Conservation (phyloP, 2,797 vertebrate species). For the Esox masquinongy region DNA sequence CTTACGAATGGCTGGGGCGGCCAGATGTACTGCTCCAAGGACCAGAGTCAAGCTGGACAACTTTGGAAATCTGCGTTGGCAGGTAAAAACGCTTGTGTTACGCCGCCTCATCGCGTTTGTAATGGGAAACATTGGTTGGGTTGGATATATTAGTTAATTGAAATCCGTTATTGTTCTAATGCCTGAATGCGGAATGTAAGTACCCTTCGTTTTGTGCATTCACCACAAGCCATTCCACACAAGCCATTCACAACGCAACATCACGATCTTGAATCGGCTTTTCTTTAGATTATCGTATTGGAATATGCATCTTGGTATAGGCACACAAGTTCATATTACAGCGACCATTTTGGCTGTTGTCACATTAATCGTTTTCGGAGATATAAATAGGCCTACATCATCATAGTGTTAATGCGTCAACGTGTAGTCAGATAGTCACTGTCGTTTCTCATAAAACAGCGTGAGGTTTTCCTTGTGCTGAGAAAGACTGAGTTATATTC, state of each 20-base stretch:
- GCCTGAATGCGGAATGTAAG: not conserved
- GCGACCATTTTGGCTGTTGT: constrained; percentile 1
- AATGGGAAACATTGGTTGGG: not conserved
- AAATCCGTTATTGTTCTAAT: not conserved
- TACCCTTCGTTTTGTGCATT: not conserved
- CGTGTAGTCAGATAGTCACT: constrained; percentile 2
- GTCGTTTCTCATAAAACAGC: not conserved
- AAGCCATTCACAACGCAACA: not conserved
- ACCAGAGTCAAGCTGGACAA: constrained; percentile 84
- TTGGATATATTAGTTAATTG: not conserved
- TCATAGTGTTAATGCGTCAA: not conserved
- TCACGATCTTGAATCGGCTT: not conserved
- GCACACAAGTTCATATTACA: not conserved
- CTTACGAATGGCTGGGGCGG: constrained; percentile 86
- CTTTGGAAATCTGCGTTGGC: constrained; percentile 90
- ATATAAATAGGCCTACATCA: not conserved
- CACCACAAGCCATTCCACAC: not conserved
- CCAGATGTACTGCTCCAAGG: constrained; percentile 92
- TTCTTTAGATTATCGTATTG: not conserved
- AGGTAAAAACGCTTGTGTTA: constrained; percentile 71
- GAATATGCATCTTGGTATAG: not conserved
- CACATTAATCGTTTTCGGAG: not conserved
- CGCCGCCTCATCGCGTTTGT: not conserved
- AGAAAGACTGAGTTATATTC: not conserved
- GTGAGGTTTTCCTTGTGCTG: not conserved